phyloP scores from a whole-genome alignment of 2,888 invertebrate species.

The Apotomis betuletana region DNA sequence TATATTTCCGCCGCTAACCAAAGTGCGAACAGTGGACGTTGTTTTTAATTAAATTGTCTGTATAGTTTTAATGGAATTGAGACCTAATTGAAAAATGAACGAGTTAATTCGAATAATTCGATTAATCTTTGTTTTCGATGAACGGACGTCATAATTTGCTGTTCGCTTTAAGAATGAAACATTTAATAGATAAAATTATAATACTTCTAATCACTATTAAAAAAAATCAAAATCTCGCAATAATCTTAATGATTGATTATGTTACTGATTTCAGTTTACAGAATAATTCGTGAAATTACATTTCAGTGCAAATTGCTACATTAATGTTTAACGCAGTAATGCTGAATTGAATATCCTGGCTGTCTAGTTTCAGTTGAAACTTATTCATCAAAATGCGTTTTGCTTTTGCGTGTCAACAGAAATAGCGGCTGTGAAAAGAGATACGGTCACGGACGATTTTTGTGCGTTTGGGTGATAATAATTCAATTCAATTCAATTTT shows the following conservation, averaged over 20 bases:
- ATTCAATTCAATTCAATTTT: too few relatives aligned
- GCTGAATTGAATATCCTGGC: slow-evolving; percentile 49
- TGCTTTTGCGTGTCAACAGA: slow-evolving; percentile 49
- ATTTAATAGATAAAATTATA: too few relatives aligned
- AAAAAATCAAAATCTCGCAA: too few relatives aligned
- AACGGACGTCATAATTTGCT: not conserved
- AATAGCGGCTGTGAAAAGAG: slow-evolving; percentile 35
- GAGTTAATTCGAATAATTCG: not conserved
- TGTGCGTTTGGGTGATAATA: too few relatives aligned
- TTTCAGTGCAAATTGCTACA: slow-evolving; percentile 16
- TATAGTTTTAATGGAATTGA: slow-evolving; percentile 21
- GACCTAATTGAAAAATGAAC: slow-evolving; percentile 16
- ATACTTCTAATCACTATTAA: too few relatives aligned
- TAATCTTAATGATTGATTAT: too few relatives aligned
- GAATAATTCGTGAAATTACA: slow-evolving; percentile 6
- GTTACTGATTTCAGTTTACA: slow-evolving; percentile 3
- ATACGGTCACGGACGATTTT: not conserved
- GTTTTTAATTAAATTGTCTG: slow-evolving; percentile 29
- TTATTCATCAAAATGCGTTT: slow-evolving; percentile 61
- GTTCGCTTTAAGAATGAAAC: too few relatives aligned
- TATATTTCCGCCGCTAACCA: slow-evolving; percentile 27
- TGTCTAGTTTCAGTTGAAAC: slow-evolving; percentile 57
- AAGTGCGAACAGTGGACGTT: slow-evolving; percentile 29
- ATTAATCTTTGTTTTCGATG: not conserved
- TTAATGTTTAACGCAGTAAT: slow-evolving; percentile 19